Evolutionary conservation across 1,140 invertebrate species (phyloP), one percentile per base, ranked within the genome.

Genomic region (Sycophila sp.): DNA sequence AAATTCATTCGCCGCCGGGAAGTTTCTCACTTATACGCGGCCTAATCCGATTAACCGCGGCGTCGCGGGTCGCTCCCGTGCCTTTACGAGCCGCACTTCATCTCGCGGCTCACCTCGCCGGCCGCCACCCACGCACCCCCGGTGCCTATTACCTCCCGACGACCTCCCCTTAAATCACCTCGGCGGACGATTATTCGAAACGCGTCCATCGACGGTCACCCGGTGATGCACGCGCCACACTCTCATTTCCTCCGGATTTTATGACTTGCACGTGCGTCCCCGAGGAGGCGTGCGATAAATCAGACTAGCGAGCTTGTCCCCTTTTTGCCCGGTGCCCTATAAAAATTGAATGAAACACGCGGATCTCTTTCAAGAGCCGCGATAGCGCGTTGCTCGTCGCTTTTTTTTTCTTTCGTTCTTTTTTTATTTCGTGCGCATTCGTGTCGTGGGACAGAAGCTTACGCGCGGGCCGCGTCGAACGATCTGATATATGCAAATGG

Each of bases 31-130:
- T 69, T 49, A 36, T 36, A 47, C 40, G 55, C 38, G 36, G 49
- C 38, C 32, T 69, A 69, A 69, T 69, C 49, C 58, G 36, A 11
- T 62, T 55, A 72, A 70, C 34, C 49, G 69, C 60, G 62, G 60
- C 22, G 72, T 70, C 73, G 45, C 58, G 32, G 58, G 49, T 53
- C 17, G 13, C 36, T 42, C 4, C 45, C 28, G 30, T 30, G 56
- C 17, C 34, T 69, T 69, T 69, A 62, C 58, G 67, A 55, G 32
- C 13, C 10, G 28, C 17, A 55, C 58, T 69, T 55, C 34, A 53
- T 62, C 42, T 62, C 17, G n/a, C 28, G 11, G 30, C 40, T 40
- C 3, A 10, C 59, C 2, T 5, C 26, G 34, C 36, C 15, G 19
- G 36, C 24, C 19, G 15, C 13, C 34, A 24, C 15, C 19, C 55